Conservation (phyloP, 2,797 vertebrate species). For the Petrocephalus schoutedeni region DNA sequence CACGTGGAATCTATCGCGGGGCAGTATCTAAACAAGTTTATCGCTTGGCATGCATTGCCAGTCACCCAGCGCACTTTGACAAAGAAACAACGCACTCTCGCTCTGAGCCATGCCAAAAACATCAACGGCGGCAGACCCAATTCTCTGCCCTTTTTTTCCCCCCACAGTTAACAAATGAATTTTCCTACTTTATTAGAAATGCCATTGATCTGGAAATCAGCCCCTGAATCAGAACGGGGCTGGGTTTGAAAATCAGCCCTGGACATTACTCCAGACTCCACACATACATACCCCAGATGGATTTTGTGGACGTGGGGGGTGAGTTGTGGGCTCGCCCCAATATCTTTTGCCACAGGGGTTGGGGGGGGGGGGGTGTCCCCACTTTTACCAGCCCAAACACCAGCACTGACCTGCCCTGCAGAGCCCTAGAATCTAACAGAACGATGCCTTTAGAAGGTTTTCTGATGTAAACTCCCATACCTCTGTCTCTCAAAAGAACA, state of each 20-base stretch:
- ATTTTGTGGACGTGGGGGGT: neutral
- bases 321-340: neutral
- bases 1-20: neutral
- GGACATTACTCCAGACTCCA: neutral
- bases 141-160: neutral
- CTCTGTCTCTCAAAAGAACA: neutral
- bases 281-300: neutral
- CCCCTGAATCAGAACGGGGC: neutral
- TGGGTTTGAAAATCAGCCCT: neutral
- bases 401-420: neutral
- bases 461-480: neutral
- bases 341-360: neutral
- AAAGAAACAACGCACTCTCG: neutral
- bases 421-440: neutral
- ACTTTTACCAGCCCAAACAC: no score
- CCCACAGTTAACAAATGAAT: neutral
- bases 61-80: neutral
- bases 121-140: neutral
- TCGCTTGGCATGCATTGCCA: neutral
- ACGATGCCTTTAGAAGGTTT: neutral
- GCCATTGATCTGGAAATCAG: neutral
- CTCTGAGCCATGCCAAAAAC: neutral
- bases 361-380: neutral
- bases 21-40: neutral
- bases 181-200: neutral